These are phyloP conservation scores for Propsilocerus akamusi DNA, from an alignment of 1,140 invertebrate species.

Conservation along the genomic window DNA sequence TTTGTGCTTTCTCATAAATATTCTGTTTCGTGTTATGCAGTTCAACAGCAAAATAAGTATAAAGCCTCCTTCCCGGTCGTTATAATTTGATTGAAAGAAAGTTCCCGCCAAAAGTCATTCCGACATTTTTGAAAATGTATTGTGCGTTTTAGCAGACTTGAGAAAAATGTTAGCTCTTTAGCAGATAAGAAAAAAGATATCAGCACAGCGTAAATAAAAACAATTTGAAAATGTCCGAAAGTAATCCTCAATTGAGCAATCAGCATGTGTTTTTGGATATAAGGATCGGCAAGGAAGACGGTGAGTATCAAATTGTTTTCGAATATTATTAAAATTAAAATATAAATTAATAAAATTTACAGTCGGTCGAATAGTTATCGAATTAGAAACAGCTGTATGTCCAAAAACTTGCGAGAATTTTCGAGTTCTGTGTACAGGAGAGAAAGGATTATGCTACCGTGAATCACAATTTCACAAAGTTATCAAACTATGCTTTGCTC, in stretches of 20 bases:
- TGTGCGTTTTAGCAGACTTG: too few relatives aligned
- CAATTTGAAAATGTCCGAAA: background rate
- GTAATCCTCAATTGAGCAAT: slow-evolving; percentile 15
- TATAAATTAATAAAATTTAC: slow-evolving; percentile 13
- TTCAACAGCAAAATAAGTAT: too few relatives aligned
- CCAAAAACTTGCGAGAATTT: slow-evolving; percentile 89
- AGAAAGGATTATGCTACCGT: slow-evolving; percentile 60
- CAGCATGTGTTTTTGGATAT: slow-evolving; percentile 49
- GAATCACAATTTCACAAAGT: slow-evolving; percentile 56
- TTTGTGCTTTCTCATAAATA: too few relatives aligned
- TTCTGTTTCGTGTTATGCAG: too few relatives aligned
- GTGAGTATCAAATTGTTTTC: slow-evolving; percentile 13
- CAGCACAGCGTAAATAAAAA: too few relatives aligned
- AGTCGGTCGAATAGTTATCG: slow-evolving; percentile 65
- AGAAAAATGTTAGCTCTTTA: too few relatives aligned
- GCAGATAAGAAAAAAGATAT: background rate
- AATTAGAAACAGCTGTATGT: slow-evolving; percentile 66
- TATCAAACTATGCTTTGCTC: slow-evolving; percentile 58
- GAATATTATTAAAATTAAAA: slow-evolving; percentile 6
- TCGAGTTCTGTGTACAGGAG: slow-evolving; percentile 70
- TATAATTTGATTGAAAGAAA: too few relatives aligned
- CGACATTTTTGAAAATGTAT: too few relatives aligned
- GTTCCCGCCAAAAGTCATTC: too few relatives aligned
- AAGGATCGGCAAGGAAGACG: slow-evolving; percentile 35
- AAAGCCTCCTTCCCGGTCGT: too few relatives aligned